Percentiles rank a stretch among this genome's conserved stretches.
Conservation (phyloP, 2,797 vertebrate species). For the Helostoma temminkii region DNA sequence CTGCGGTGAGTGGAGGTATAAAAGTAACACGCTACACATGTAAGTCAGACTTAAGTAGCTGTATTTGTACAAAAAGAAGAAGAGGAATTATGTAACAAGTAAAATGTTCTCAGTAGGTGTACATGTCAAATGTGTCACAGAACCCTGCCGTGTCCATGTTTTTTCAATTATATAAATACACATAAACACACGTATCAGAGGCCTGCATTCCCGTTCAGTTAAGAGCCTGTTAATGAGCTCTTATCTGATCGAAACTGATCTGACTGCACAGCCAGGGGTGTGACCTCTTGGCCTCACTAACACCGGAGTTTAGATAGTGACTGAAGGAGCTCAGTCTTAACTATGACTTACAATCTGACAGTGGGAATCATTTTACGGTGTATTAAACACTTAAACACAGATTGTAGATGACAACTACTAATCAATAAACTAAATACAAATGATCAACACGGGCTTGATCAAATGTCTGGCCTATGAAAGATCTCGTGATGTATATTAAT, state of each 20-base stretch:
- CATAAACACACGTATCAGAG: conserved; percentile 35
- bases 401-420: too few relatives aligned
- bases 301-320: conserved; percentile 37
- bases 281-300: conserved; percentile 63
- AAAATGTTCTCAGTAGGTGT: conserved; percentile 1
- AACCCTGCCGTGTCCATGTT: conserved; percentile 36
- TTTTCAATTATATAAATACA: conserved; percentile 53
- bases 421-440: neutral
- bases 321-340: conserved; percentile 6
- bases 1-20: neutral
- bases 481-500: neutral
- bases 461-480: neutral
- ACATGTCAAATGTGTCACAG: neutral
- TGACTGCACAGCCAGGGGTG: conserved; percentile 64
- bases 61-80: neutral
- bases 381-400: neutral
- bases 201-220: conserved; percentile 33
- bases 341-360: too few relatives aligned
- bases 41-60: conserved; percentile 8
- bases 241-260: conserved; percentile 80
- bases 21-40: neutral
- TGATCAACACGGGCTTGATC: neutral
- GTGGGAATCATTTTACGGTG: too few relatives aligned
- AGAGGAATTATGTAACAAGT: neutral
- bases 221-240: conserved; percentile 55